phyloP scores from a whole-genome alignment of 2,113 vertebrate genomes.

The Mormyrus lacerda region DNA sequence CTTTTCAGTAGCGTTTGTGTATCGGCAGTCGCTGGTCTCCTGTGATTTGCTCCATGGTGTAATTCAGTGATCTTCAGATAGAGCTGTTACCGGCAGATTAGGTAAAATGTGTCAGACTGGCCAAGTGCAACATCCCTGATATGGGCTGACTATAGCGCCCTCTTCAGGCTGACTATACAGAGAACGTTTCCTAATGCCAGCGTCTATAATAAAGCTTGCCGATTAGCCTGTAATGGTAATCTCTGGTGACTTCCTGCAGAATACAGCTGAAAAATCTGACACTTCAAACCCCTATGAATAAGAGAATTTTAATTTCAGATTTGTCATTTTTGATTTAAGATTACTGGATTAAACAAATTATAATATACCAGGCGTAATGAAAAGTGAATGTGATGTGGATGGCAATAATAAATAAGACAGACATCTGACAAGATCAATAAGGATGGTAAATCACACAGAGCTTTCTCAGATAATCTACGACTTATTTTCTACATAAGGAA shows the following conservation, averaged over 20 bases:
- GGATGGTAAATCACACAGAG: background rate
- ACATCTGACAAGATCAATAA: background rate
- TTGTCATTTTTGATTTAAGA: background rate
- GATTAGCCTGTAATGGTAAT: background rate
- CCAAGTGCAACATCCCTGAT: background rate
- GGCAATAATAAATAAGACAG: background rate
- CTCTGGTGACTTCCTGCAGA: background rate
- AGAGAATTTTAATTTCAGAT: constrained; percentile 3
- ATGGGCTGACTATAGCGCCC: background rate
- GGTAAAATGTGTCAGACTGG: background rate
- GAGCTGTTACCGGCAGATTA: background rate
- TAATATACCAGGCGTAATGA: background rate
- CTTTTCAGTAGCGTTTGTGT: background rate
- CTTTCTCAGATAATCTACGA: background rate
- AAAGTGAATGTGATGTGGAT: background rate
- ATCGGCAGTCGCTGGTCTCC: no score
- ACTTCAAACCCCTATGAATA: background rate
- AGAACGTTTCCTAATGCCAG: background rate
- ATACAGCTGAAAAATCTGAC: background rate
- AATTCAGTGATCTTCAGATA: background rate
- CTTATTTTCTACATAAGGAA: background rate
- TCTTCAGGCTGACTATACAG: background rate
- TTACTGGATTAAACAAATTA: background rate
- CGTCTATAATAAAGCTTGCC: background rate
- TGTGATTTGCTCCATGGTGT: background rate